Conservation (phyloP, 2,797 vertebrate genomes). For the Spinus pinus region DNA sequence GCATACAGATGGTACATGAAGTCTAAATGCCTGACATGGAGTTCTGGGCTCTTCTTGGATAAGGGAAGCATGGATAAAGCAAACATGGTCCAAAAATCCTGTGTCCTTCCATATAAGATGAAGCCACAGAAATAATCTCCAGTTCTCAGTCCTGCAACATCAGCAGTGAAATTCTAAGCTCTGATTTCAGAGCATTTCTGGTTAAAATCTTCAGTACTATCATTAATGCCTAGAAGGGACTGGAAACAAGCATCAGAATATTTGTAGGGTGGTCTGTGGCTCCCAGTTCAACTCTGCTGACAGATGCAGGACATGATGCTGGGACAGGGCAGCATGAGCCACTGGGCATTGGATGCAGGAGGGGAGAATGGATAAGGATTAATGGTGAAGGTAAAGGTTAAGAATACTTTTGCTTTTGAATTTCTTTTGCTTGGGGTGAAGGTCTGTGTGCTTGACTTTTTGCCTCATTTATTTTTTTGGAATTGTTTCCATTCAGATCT, state of each 20-base stretch:
- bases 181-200: not conserved
- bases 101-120: not conserved
- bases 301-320: rapidly evolving
- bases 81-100: not conserved
- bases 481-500: not conserved
- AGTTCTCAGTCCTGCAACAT: not conserved
- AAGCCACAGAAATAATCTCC: not conserved
- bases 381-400: not conserved
- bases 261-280: not conserved
- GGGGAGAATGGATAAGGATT: not conserved
- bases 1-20: not conserved
- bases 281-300: not conserved
- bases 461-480: not conserved
- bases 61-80: not conserved
- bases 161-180: not conserved
- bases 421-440: not conserved
- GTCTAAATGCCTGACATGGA: not conserved
- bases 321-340: rapidly evolving
- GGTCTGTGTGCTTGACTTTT: not conserved
- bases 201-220: not conserved
- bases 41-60: not conserved
- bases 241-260: not conserved
- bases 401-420: not conserved
- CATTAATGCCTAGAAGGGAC: not conserved
- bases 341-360: not conserved